A percentile compares a stretch with the other conserved stretches of the same genome.
Evolutionary conservation across 2,113 vertebrate species (phyloP).

Genomic region (Dasyurus viverrinus): DNA sequence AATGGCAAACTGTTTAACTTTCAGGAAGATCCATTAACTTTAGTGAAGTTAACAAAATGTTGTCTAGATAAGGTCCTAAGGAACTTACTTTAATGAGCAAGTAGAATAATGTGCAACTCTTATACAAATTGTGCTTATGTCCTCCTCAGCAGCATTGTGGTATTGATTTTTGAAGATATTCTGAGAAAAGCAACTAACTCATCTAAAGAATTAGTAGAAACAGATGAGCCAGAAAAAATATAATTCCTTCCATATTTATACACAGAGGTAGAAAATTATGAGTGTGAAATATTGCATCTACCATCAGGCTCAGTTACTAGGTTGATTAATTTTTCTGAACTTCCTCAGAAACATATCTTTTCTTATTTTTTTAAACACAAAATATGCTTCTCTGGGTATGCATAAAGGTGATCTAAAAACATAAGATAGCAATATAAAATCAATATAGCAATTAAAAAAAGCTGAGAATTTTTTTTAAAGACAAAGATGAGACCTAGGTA

Average conservation of each 20-base stretch:
- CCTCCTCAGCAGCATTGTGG: neutral
- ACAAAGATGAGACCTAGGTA: neutral
- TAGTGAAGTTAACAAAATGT: neutral
- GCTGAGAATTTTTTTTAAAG: neutral
- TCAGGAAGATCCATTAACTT: constrained; percentile 40
- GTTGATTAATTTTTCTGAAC: neutral
- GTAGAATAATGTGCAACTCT: constrained; percentile 63
- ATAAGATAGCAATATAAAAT: constrained; percentile 59
- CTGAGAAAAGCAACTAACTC: neutral
- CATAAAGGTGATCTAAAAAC: neutral
- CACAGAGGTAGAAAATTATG: constrained; percentile 40
- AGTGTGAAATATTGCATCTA: neutral
- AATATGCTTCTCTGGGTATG: neutral
- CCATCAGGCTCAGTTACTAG: neutral
- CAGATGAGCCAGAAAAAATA: constrained; percentile 68
- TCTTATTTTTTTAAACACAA: neutral
- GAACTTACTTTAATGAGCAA: constrained; percentile 58
- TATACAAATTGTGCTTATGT: constrained; percentile 72
- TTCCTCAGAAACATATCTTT: neutral
- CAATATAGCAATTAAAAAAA: neutral
- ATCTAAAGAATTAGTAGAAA: neutral
- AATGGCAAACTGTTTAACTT: constrained; percentile 48
- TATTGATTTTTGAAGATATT: constrained; percentile 4
- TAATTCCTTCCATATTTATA: constrained; percentile 62
- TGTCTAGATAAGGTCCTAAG: constrained; percentile 52